A percentile compares a stretch with the other conserved stretches of the same genome.
phyloP scores from a whole-genome alignment of 2,113 vertebrate genomes.

The Urocitellus parryii region DNA sequence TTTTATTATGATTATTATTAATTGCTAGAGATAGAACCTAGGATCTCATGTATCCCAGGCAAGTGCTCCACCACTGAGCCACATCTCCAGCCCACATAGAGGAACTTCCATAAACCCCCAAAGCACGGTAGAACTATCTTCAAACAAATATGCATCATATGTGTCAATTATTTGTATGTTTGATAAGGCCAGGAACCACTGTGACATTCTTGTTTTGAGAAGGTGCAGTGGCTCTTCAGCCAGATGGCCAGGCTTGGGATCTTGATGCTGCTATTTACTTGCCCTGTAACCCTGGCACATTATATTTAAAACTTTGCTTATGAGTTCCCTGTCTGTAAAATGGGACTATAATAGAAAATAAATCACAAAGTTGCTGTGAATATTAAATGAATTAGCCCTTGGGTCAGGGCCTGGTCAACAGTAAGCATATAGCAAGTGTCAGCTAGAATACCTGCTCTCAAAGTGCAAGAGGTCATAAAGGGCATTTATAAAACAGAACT shows the following conservation, averaged over 20 bases:
- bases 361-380: not conserved
- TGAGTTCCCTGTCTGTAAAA: not conserved
- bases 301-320: not conserved
- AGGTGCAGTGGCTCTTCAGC: not conserved
- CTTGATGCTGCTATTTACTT: not conserved
- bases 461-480: accelerated
- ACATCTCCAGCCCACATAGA: not conserved
- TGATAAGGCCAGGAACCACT: not conserved
- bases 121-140: not conserved
- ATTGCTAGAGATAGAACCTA: not conserved
- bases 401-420: not conserved
- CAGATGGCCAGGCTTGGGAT: not conserved
- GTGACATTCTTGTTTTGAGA: not conserved
- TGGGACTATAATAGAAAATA: not conserved
- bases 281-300: not conserved
- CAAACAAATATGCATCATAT: not conserved
- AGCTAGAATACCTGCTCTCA: not conserved
- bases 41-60: not conserved
- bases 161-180: not conserved
- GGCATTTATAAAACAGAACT: not conserved
- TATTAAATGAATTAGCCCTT: not conserved
- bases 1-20: not conserved
- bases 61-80: no score
- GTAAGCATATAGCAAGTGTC: not conserved
- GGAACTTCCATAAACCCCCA: not conserved